A percentile compares a stretch with the other conserved stretches of the same genome.
These are phyloP conservation scores for Montipora cactus DNA, from an alignment of 64 coral and sea anemone genomes.

Conservation along the genomic window DNA sequence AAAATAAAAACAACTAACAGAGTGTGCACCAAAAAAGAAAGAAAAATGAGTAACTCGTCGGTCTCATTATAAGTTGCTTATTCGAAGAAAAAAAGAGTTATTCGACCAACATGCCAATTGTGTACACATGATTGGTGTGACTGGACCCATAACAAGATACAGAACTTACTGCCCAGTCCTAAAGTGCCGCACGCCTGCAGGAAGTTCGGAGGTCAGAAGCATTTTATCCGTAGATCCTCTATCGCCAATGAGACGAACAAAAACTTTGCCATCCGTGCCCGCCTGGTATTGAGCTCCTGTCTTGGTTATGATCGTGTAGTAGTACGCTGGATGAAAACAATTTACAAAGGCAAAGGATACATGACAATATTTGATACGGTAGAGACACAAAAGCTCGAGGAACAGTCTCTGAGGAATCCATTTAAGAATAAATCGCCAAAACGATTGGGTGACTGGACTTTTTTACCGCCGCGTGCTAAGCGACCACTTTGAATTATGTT, in stretches of 20 bases:
- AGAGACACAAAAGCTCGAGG: too few species aligned
- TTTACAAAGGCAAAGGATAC: neutral
- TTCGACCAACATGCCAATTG: neutral
- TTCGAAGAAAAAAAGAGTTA: neutral
- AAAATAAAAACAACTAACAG: too few species aligned
- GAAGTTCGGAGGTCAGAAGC: conserved; percentile 55
- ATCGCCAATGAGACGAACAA: conserved; percentile 75
- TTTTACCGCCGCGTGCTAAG: too few species aligned
- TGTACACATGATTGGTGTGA: neutral
- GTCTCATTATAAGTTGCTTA: too few species aligned
- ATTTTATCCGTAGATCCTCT: conserved; percentile 75
- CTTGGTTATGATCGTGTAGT: conserved; percentile 80
- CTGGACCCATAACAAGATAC: neutral
- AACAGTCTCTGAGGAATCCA: neutral
- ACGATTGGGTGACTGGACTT: too few species aligned
- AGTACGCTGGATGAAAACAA: conserved; percentile 58
- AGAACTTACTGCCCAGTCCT: conserved; percentile 85
- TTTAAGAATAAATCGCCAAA: too few species aligned
- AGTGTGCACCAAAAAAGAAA: neutral
- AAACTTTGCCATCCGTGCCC: conserved; percentile 85
- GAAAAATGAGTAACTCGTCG: neutral
- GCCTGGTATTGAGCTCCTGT: conserved; percentile 72
- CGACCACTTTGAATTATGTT: too few species aligned
- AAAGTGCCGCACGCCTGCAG: conserved; percentile 74
- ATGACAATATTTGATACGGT: neutral